Conservation (phyloP, 2,113 vertebrate genomes). For the Apteryx owenii region DNA sequence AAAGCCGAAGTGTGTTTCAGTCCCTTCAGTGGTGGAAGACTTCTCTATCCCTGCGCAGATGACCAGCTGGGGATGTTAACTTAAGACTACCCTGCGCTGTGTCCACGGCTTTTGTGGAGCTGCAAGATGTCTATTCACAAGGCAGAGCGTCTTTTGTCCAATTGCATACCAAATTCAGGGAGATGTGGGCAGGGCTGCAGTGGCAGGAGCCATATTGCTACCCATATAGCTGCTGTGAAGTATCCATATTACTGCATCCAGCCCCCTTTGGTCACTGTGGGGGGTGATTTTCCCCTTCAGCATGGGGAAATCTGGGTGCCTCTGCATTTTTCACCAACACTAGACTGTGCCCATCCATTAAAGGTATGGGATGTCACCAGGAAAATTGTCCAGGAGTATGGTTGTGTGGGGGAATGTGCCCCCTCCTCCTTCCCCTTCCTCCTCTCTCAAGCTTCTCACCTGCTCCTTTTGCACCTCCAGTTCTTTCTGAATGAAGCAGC, state of each 20-base stretch:
- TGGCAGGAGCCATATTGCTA: accelerated
- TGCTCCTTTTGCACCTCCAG: slow-evolving; percentile 71
- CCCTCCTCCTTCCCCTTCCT: background rate
- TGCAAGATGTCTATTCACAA: background rate
- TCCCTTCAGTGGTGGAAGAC: background rate
- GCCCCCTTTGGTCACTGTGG: background rate
- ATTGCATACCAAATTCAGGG: background rate
- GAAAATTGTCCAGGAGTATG: background rate
- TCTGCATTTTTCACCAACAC: background rate
- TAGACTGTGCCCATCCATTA: background rate
- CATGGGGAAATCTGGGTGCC: background rate
- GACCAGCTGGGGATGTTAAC: background rate
- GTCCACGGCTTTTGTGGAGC: background rate
- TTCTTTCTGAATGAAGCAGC: slow-evolving; percentile 85
- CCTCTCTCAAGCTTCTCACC: slow-evolving; percentile 66
- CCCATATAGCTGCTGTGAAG: background rate
- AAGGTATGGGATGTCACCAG: too few relatives aligned
- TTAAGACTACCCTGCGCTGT: background rate
- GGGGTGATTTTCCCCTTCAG: background rate
- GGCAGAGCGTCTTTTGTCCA: background rate
- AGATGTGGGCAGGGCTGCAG: background rate
- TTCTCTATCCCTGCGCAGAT: accelerated
- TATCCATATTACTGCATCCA: background rate
- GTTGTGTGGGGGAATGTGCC: accelerated
- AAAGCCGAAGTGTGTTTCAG: background rate